Evolutionary conservation across 2,113 vertebrate species (phyloP), one percentile per base, ranked within the genome.

Genomic region (Centropus bengalensis): DNA sequence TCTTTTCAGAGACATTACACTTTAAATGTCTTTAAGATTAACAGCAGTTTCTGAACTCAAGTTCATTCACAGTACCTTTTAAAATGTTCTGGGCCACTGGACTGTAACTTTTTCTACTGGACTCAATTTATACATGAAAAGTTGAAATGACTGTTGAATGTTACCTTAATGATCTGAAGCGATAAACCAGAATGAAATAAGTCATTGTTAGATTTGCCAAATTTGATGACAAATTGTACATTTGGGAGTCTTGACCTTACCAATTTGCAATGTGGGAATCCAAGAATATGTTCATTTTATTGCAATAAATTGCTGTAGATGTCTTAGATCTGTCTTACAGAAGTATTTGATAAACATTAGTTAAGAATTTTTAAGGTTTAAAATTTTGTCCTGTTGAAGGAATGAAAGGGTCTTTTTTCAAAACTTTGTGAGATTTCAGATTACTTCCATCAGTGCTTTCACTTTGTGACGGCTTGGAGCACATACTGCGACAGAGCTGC

Each of bases 21-120:
- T 95, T 91, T 42, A 82, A 86, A 87, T 38, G 28, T 66, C 67
- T 59, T 82, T 27, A 91, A 77, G 56, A 93, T 83, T 80, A 89
- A 77, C 38, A 89, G 64, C 42, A 86, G 71, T 74, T 93, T 91
- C 52, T 82, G 77, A 94, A 93, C 42, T 77, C 49, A n/a, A 74
- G 20, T 70, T 82, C 89, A 85, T 86, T 83, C 80, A 82, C 27
- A 74, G 45, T 60, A 80, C 16, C 33, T 77, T 59, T 83, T 86
- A 85, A 89, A 91, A 91, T 52, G 91, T 95, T 95, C 89, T 93
- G 82, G 85, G 82, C 63, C 89, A 32, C 9, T 88, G 87, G 71
- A 89, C 80, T 93, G 75, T 82, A 85, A 82, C 58, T 69, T 87
- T 79, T 91, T 80, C 81, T 87, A 73, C 67, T 73, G 54, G 10